Evolutionary conservation across 2,888 invertebrate species (phyloP).

Genomic region (Drosophila kambysellisi): DNA sequence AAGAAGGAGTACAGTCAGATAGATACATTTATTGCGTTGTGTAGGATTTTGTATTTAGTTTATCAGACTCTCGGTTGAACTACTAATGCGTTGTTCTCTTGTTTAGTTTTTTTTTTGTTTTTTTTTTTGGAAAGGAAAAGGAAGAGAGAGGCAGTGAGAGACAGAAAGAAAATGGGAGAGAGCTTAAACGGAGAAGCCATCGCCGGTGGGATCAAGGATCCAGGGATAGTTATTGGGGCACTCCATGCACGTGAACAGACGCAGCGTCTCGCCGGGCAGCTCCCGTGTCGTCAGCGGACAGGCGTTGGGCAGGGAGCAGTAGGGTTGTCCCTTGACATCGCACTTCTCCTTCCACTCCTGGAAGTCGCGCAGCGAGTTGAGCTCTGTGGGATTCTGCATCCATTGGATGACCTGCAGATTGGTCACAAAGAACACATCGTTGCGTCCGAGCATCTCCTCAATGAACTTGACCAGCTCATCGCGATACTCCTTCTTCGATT

Average conservation of each 20-base stretch:
- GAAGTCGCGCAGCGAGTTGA: slow-evolving; percentile 94
- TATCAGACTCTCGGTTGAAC: slow-evolving; percentile 86
- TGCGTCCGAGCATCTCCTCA: slow-evolving; percentile 95
- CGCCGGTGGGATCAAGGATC: slow-evolving; percentile 97
- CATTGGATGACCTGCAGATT: slow-evolving; percentile 96
- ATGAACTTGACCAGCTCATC: slow-evolving; percentile 96
- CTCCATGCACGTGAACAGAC: slow-evolving; percentile 97
- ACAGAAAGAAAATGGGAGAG: slow-evolving; percentile 1
- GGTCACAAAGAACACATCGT: slow-evolving; percentile 97
- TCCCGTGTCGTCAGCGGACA: slow-evolving; percentile 95
- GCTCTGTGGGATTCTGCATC: slow-evolving; percentile 97
- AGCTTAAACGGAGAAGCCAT: slow-evolving; percentile 92
- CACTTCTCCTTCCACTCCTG: slow-evolving; percentile 98
- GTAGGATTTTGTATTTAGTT: slow-evolving; percentile 68
- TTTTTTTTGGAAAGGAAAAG: slow-evolving; percentile 35
- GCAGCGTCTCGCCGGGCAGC: slow-evolving; percentile 95
- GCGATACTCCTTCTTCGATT: slow-evolving; percentile 96
- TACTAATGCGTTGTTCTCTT: slow-evolving; percentile 79
- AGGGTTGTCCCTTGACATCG: slow-evolving; percentile 96
- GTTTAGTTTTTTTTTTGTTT: slow-evolving; percentile 55
- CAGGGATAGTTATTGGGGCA: slow-evolving; percentile 98
- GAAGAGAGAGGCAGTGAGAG: neutral
- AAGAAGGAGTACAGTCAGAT: slow-evolving; percentile 12
- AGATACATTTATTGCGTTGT: slow-evolving; percentile 42
- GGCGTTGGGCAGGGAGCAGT: slow-evolving; percentile 95